Base-by-base conservation (phyloP, 2,888 invertebrate species). In the Prosapia bicincta region DNA sequence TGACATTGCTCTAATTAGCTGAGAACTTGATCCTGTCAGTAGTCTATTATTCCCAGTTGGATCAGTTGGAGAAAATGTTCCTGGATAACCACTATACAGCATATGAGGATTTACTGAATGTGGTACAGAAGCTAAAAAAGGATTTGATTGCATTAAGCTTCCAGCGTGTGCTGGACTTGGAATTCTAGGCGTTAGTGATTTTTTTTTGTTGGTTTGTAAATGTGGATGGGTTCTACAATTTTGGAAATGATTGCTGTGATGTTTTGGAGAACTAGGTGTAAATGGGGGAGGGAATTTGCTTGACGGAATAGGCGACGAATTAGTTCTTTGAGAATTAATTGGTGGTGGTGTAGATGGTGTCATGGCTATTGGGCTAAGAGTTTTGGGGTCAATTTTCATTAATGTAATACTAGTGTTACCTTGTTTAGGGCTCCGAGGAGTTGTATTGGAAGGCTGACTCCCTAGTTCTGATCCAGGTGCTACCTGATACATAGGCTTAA, bases 331-430 rank as follows among this genome's bases (percentile, higher is more conserved):
- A 26, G 70, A 20, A 25, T 65, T 70, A 6, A 69, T 32, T 66
- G 66, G 10, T 20, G 28, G 66, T 30, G 65, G 72, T 32, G 66
- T 54, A 30, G 76, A 28, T 3, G 78, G 71, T 65, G 79, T 73
- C 13, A 79, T 73, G 54, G 76, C 38, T 38, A 89, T 87, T 0
- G 89, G 89, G 75, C 87, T 87, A 25, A 89, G 81, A 0, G 89
- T 89, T 82, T 89, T 88, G 0, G 89, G 89, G 81, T 89, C 89
- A 75, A 89, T 87, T 81, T 89, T 89, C 80, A 85, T 85, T 82
- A 86, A 83, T 30, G 81, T 83, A 20, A 76, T 54, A 30, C 71
- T 71, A n/a, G 28, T 66, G 20, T 70, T 66, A 69, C 69, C 30
- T 24, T 26, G 23, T 28, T 54, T 69, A 7, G 74, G 65, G 10